These are phyloP conservation scores for Halichoerus grypus DNA, from an alignment of 2,113 vertebrate species.

Conservation along the genomic window DNA sequence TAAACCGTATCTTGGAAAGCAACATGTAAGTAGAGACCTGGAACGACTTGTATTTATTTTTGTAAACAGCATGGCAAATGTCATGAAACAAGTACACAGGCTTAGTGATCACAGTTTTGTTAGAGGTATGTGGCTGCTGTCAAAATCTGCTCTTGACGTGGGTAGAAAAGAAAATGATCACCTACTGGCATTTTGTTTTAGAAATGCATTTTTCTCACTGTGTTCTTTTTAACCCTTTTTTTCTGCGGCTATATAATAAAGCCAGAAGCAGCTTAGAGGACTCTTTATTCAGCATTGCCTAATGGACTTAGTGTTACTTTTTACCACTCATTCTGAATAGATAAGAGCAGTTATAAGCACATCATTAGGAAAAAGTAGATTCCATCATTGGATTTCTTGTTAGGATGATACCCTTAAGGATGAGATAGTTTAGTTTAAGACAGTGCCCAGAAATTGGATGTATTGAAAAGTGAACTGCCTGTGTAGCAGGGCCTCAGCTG, in stretches of 20 bases:
- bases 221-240: not conserved
- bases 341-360: not conserved
- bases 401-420: not conserved
- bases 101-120: not conserved
- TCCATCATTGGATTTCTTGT: not conserved
- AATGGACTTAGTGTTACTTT: not conserved
- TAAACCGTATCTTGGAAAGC: constrained; percentile 10
- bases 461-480: not conserved
- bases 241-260: not conserved
- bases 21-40: constrained; percentile 29
- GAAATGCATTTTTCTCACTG: not conserved
- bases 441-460: not conserved
- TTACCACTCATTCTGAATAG: not conserved
- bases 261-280: not conserved
- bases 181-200: constrained; percentile 31
- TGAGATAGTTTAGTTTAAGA: not conserved
- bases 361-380: constrained; percentile 38
- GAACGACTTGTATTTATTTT: constrained; percentile 32
- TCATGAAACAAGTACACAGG: not conserved
- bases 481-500: not conserved
- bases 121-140: not conserved
- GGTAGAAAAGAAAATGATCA: not conserved
- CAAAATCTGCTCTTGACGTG: not conserved
- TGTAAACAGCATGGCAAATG: not conserved
- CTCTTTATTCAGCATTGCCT: not conserved